Evolutionary conservation across 1,140 invertebrate genomes (phyloP).

Genomic region (Eciton burchellii): DNA sequence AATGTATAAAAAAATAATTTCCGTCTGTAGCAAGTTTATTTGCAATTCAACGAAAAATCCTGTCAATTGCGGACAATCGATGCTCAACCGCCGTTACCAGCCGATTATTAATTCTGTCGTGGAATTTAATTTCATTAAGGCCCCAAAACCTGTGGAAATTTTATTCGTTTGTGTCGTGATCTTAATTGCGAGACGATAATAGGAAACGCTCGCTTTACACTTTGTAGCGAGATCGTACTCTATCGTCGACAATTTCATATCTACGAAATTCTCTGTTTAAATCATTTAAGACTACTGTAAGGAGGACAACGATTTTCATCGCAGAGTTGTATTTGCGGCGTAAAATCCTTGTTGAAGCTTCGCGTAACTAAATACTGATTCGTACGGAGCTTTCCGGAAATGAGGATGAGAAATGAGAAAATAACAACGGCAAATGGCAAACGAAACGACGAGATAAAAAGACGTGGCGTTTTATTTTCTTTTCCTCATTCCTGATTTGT

Average conservation of each 20-base stretch:
- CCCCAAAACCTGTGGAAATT: constrained; percentile 6
- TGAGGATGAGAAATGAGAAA: neutral
- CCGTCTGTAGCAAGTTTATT: no score
- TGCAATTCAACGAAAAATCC: no score
- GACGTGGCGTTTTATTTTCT: neutral
- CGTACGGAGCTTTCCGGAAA: neutral
- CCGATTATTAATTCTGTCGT: no score
- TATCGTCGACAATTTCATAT: neutral
- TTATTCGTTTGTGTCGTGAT: neutral
- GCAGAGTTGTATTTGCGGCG: constrained; percentile 5
- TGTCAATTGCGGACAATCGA: no score
- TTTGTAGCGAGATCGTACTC: neutral
- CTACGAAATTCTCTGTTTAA: neutral
- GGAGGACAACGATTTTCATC: constrained; percentile 1
- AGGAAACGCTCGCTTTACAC: neutral
- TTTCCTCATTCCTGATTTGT: neutral
- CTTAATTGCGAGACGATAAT: neutral
- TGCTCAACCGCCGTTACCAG: no score
- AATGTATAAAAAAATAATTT: no score
- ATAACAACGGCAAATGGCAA: neutral
- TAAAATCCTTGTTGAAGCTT: neutral
- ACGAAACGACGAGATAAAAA: neutral
- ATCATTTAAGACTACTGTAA: neutral
- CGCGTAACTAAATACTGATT: no score
- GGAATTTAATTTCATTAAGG: neutral